Conservation (phyloP, 2,113 vertebrate genomes). For the Dermatemys mawii region DNA sequence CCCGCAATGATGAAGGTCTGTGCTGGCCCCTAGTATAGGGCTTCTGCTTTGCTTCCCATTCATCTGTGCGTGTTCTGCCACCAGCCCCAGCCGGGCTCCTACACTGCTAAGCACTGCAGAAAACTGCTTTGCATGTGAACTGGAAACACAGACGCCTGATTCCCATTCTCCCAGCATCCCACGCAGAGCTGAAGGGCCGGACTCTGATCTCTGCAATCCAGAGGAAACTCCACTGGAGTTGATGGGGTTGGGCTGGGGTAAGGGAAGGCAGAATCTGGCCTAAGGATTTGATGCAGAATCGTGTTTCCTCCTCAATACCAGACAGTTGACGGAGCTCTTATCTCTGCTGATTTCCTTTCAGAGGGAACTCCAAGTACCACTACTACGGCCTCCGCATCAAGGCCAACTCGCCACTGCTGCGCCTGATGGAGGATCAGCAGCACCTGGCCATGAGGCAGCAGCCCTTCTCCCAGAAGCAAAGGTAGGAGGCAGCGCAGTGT, state of each 20-base stretch:
- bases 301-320: not conserved
- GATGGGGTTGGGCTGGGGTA: not conserved
- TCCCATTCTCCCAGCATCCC: not conserved
- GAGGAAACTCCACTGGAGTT: not conserved
- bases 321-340: not conserved
- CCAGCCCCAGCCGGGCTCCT: not conserved
- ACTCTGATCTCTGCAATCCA: not conserved
- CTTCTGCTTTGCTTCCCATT: not conserved
- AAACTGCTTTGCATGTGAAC: not conserved
- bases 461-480: conserved; percentile 92
- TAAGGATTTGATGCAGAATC: not conserved
- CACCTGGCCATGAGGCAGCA: conserved; percentile 95
- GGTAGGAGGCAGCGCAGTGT: conserved; percentile 68
- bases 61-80: not conserved
- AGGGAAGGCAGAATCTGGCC: not conserved
- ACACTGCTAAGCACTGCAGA: not conserved
- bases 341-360: conserved; percentile 54
- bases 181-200: not conserved
- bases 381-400: conserved; percentile 94
- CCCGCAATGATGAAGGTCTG: not conserved
- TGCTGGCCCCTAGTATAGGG: not conserved
- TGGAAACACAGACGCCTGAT: not conserved
- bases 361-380: conserved; percentile 95
- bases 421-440: conserved; percentile 93
- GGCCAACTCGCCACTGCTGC: conserved; percentile 87